A percentile compares a stretch with the other conserved stretches of the same genome.
Evolutionary conservation across 1,140 invertebrate species (phyloP).

Genomic region (Hypothenemus hampei): DNA sequence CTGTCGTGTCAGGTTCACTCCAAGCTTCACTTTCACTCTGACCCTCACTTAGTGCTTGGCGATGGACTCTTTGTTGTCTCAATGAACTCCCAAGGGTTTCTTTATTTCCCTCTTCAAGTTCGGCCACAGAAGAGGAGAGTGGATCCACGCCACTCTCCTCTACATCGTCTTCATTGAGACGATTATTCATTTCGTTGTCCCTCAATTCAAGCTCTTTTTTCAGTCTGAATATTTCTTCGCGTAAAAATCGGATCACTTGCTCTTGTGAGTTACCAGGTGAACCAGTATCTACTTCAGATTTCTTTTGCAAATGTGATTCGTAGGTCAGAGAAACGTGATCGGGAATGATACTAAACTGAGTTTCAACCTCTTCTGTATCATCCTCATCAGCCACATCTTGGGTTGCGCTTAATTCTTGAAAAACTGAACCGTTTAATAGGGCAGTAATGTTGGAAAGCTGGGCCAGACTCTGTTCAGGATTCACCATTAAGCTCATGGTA

Average conservation of each 20-base stretch:
- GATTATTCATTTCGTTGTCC: conserved; percentile 47
- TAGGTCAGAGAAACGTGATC: conserved; percentile 37
- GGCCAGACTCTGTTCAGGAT: conserved; percentile 42
- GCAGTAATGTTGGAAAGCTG: conserved; percentile 49
- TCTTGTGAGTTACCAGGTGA: no score
- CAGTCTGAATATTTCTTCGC: conserved; percentile 44
- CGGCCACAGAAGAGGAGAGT: not conserved
- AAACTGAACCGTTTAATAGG: conserved; percentile 42
- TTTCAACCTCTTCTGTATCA: conserved; percentile 20
- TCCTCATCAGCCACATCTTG: conserved; percentile 33
- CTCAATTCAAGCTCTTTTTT: conserved; percentile 47
- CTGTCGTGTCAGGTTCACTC: conserved; percentile 76
- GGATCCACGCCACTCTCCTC: conserved; percentile 10
- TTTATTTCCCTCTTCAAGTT: not conserved
- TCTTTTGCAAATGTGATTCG: conserved; percentile 39
- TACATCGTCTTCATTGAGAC: conserved; percentile 22
- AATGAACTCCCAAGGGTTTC: not conserved
- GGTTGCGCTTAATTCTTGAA: conserved; percentile 25
- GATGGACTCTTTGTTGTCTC: conserved; percentile 17
- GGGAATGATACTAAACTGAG: conserved; percentile 33
- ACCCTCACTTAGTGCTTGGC: conserved; percentile 29
- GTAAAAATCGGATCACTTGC: conserved; percentile 38
- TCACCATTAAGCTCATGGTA: conserved; percentile 42
- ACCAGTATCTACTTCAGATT: conserved; percentile 31
- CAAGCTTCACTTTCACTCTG: conserved; percentile 71